Evolutionary conservation across 2,888 invertebrate species (phyloP).

Genomic region (Eristalinus sepulchralis): DNA sequence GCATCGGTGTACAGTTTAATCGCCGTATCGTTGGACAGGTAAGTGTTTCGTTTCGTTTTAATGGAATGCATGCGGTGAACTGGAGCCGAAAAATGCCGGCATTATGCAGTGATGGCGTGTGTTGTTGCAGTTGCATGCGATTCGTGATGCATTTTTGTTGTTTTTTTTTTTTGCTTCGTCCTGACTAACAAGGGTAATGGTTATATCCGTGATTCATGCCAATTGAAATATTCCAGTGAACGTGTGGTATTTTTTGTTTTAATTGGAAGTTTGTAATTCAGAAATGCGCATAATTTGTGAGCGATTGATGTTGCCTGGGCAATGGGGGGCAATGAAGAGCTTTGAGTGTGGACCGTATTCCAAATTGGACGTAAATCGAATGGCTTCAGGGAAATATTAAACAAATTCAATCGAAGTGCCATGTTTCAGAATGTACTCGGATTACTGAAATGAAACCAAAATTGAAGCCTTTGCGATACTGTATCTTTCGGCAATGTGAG

Average conservation of each 20-base stretch:
- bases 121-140: constrained; percentile 43
- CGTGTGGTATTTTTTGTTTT: constrained; percentile 8
- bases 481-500: too few relatives aligned
- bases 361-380: not conserved
- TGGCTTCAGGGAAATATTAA: not conserved
- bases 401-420: not conserved
- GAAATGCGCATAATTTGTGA: not conserved
- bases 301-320: not conserved
- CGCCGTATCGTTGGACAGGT: constrained; percentile 97
- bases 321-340: not conserved
- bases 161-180: constrained; percentile 1
- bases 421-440: not conserved
- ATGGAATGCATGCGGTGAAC: constrained; percentile 22
- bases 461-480: too few relatives aligned
- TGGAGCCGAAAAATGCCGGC: constrained; percentile 18
- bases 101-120: constrained; percentile 62
- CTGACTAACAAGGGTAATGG: constrained; percentile 40
- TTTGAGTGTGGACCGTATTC: not conserved
- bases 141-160: not conserved
- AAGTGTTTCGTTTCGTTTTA: constrained; percentile 77
- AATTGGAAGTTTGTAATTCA: not conserved
- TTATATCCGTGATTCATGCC: constrained; percentile 44
- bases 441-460: not conserved
- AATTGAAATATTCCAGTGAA: constrained; percentile 18
- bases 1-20: constrained; percentile 98